phyloP scores from a whole-genome alignment of 2,888 invertebrate species.

The Lydus trimaculatus region DNA sequence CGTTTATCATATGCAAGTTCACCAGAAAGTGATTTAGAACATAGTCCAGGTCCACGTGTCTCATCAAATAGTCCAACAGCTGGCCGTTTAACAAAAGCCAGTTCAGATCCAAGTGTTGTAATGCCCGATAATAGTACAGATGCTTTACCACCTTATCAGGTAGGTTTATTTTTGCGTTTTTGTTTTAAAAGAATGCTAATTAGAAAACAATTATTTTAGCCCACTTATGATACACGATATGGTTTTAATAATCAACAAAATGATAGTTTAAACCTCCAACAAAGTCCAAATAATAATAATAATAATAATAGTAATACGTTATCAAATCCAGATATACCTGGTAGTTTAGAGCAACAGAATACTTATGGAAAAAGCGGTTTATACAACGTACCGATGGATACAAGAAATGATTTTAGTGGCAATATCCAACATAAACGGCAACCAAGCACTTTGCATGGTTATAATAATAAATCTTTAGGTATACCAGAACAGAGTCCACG shows the following conservation, averaged over 20 bases:
- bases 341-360: conserved; percentile 46
- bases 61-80: conserved; percentile 61
- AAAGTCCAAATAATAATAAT: conserved; percentile 48
- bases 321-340: conserved; percentile 53
- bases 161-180: conserved; percentile 64
- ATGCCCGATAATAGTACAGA: conserved; percentile 85
- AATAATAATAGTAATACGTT: conserved; percentile 43
- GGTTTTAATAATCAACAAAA: conserved; percentile 51
- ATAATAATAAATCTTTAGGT: conserved; percentile 47
- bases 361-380: conserved; percentile 46
- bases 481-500: conserved; percentile 51
- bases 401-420: conserved; percentile 40
- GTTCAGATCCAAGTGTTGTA: conserved; percentile 94
- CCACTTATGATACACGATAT: conserved; percentile 57
- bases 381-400: conserved; percentile 36
- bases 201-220: conserved; percentile 45
- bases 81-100: conserved; percentile 73
- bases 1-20: conserved; percentile 95
- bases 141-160: conserved; percentile 87
- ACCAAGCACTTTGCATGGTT: conserved; percentile 56
- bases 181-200: background rate
- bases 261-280: conserved; percentile 32
- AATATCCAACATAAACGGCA: conserved; percentile 57
- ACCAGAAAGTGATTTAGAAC: conserved; percentile 94
- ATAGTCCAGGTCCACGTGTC: conserved; percentile 76